Conservation (phyloP, 2,888 invertebrate species). For the Tenodera sinensis region DNA sequence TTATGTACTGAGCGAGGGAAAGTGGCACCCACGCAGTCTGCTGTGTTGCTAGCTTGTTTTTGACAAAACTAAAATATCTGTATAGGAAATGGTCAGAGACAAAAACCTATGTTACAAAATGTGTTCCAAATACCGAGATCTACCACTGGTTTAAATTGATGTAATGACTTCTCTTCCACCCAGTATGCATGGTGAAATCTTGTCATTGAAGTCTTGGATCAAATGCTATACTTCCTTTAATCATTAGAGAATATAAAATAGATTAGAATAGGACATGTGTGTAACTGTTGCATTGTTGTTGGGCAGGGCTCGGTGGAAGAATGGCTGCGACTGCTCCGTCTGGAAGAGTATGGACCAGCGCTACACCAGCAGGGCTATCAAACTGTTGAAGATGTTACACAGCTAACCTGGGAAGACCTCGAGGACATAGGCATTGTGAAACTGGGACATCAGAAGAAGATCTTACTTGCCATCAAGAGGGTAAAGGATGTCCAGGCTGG, state of each 20-base stretch:
- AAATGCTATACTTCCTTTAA: neutral
- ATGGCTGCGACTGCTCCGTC: slow-evolving; percentile 85
- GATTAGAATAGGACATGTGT: neutral
- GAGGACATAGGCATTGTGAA: slow-evolving; percentile 95
- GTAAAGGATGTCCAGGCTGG: slow-evolving; percentile 90
- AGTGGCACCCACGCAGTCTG: too few species aligned
- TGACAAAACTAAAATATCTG: too few species aligned
- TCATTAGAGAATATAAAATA: neutral
- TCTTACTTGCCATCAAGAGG: slow-evolving; percentile 92
- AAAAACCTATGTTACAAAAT: too few species aligned
- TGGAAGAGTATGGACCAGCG: slow-evolving; percentile 89
- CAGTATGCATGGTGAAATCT: too few species aligned
- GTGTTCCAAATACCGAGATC: too few species aligned
- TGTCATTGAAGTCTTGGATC: neutral
- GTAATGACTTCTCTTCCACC: too few species aligned
- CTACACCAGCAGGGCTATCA: slow-evolving; percentile 90
- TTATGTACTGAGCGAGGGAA: too few species aligned
- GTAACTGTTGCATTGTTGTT: neutral
- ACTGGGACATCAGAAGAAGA: slow-evolving; percentile 97
- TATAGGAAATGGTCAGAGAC: too few species aligned
- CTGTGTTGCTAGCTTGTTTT: too few species aligned
- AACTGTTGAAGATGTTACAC: slow-evolving; percentile 89
- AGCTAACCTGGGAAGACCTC: slow-evolving; percentile 97
- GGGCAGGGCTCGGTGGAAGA: slow-evolving; percentile 87
- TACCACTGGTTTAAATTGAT: too few species aligned